These are phyloP conservation scores for Lasioglossum vierecki DNA, from an alignment of 2,888 invertebrate genomes.

Conservation along the genomic window DNA sequence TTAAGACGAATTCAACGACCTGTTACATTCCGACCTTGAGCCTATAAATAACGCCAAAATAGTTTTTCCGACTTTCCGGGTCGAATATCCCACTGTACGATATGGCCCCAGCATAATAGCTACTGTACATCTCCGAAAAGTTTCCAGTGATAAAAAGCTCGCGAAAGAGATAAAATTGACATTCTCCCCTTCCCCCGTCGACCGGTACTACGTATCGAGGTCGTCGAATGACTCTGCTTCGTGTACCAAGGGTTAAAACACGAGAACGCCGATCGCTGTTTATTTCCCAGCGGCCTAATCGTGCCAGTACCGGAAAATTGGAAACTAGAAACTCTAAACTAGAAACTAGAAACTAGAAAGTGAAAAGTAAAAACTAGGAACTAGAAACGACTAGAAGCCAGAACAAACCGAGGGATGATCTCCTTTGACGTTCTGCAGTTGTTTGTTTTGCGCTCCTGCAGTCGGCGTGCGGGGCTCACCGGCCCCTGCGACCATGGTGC, in stretches of 20 bases:
- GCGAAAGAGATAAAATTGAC: not conserved
- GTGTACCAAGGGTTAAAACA: not conserved
- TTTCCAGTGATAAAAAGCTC: not conserved
- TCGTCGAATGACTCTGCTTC: not conserved
- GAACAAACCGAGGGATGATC: constrained; percentile 90
- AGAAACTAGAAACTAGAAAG: not conserved
- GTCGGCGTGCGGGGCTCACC: constrained; percentile 85
- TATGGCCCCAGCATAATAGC: too few species aligned
- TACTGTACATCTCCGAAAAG: not conserved
- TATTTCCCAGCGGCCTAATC: not conserved
- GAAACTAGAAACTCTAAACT: not conserved
- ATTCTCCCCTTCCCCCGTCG: not conserved
- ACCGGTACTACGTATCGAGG: not conserved
- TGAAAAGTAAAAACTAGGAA: not conserved
- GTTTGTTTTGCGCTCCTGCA: constrained; percentile 89
- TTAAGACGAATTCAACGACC: too few species aligned
- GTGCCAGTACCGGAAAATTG: not conserved
- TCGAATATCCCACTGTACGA: too few species aligned
- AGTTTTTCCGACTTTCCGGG: too few species aligned
- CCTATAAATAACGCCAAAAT: too few species aligned
- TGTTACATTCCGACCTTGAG: too few species aligned
- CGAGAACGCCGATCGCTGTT: not conserved
- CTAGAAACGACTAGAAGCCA: not conserved
- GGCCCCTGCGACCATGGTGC: constrained; percentile 84
- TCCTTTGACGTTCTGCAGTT: constrained; percentile 90